These are phyloP conservation scores for Drosophila orosa DNA, from an alignment of 1,140 invertebrate genomes.

Conservation along the genomic window DNA sequence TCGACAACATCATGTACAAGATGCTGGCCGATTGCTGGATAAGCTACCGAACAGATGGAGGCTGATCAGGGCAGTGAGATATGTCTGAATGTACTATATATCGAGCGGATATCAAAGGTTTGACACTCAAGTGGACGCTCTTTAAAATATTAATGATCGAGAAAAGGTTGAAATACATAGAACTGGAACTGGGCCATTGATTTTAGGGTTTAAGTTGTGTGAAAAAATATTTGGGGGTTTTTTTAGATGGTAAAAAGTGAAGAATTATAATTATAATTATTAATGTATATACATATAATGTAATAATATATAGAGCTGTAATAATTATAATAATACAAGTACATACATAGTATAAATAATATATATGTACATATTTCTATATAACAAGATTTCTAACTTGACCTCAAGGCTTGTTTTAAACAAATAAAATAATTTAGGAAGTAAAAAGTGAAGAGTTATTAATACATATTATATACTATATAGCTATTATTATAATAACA, in stretches of 20 bases:
- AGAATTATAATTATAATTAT: background rate
- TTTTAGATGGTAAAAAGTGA: background rate
- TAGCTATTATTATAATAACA: too few species aligned
- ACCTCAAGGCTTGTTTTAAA: background rate
- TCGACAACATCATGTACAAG: slow-evolving; percentile 24
- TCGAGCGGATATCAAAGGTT: slow-evolving; percentile 28
- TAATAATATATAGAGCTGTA: too few species aligned
- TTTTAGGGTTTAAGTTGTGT: background rate
- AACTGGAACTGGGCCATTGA: background rate
- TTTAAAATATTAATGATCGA: slow-evolving; percentile 8
- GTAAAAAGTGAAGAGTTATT: too few species aligned
- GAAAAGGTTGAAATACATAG: slow-evolving; percentile 3
- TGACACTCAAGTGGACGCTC: slow-evolving; percentile 24
- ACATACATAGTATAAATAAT: background rate
- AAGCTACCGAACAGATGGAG: slow-evolving; percentile 59
- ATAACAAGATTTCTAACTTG: background rate
- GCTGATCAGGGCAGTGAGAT: slow-evolving; percentile 21
- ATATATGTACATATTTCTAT: background rate
- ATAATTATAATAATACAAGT: too few species aligned
- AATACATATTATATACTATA: too few species aligned
- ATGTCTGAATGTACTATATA: slow-evolving; percentile 8
- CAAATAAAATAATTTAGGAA: too few species aligned
- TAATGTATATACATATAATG: too few species aligned
- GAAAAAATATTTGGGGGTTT: background rate
- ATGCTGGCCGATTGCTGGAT: slow-evolving; percentile 56